Percentiles rank a stretch among this genome's conserved stretches.
These are phyloP conservation scores for Salvator merianae DNA, from an alignment of 2,113 vertebrate species.

Conservation along the genomic window DNA sequence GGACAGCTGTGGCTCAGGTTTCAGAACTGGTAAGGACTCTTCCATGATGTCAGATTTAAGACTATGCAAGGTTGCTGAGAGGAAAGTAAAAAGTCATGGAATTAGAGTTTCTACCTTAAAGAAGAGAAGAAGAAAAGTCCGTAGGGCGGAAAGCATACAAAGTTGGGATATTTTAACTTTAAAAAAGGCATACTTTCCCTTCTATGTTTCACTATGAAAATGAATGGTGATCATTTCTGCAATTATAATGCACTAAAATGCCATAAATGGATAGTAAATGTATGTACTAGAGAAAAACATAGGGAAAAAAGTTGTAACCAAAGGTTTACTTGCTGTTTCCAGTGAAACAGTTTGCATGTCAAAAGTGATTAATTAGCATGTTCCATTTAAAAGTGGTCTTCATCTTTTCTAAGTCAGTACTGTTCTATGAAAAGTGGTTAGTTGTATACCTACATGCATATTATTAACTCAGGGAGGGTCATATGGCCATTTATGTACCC, in stretches of 20 bases:
- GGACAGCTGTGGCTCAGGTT: conserved; percentile 6
- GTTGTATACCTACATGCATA: no score
- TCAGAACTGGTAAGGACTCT: conserved; percentile 16
- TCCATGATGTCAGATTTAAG: conserved; percentile 20
- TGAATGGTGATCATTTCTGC: neutral
- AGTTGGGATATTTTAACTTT: neutral
- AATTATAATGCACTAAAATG: neutral
- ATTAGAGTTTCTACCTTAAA: neutral
- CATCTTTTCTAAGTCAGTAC: neutral
- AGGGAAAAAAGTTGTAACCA: neutral
- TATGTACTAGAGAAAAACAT: neutral
- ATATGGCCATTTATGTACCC: no score
- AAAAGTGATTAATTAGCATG: neutral
- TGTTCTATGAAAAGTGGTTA: no score
- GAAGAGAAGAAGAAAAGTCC: neutral
- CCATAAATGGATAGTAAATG: neutral
- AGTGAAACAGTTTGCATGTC: neutral
- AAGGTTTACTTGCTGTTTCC: neutral
- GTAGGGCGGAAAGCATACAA: neutral
- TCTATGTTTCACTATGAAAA: neutral
- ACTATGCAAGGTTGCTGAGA: neutral
- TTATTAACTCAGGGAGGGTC: no score
- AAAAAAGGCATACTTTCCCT: neutral
- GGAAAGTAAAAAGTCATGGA: neutral
- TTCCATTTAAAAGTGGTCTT: neutral